Evolutionary conservation across 2,888 invertebrate species (phyloP).

Genomic region (Nemoura dubitans): DNA sequence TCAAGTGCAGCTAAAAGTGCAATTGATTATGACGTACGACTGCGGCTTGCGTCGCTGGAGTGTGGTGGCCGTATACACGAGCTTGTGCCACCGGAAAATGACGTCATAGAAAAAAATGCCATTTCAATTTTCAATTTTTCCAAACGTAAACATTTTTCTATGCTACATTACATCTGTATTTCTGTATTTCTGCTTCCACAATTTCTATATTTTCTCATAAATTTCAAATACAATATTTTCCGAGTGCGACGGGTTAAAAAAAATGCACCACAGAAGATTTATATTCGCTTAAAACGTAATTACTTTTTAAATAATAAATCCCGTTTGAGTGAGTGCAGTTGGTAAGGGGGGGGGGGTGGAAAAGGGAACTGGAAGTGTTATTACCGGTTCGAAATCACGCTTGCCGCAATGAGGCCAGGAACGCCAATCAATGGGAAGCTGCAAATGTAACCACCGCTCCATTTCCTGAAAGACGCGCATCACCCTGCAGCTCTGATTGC

Average conservation of each 20-base stretch:
- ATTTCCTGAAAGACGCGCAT: background rate
- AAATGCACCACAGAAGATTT: background rate
- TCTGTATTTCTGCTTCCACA: background rate
- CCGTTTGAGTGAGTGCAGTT: background rate
- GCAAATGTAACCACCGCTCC: background rate
- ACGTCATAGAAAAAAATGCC: background rate
- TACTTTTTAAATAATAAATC: background rate
- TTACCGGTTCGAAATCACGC: background rate
- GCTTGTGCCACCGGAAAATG: background rate
- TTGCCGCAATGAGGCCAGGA: background rate
- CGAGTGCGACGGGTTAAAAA: background rate
- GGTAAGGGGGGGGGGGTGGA: background rate
- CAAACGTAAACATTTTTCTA: background rate
- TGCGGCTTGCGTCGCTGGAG: background rate
- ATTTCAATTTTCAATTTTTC: background rate
- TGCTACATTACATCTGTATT: background rate
- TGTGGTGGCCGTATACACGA: background rate
- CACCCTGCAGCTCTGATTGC: background rate
- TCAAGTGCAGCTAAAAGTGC: background rate
- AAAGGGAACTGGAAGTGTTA: no score
- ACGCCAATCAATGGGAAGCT: background rate
- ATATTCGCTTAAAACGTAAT: background rate
- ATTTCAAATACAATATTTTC: background rate
- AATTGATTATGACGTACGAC: constrained; percentile 19
- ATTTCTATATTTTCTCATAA: background rate